Evolutionary conservation across 2,888 invertebrate species (phyloP).

Genomic region (Hyposoter didymator): DNA sequence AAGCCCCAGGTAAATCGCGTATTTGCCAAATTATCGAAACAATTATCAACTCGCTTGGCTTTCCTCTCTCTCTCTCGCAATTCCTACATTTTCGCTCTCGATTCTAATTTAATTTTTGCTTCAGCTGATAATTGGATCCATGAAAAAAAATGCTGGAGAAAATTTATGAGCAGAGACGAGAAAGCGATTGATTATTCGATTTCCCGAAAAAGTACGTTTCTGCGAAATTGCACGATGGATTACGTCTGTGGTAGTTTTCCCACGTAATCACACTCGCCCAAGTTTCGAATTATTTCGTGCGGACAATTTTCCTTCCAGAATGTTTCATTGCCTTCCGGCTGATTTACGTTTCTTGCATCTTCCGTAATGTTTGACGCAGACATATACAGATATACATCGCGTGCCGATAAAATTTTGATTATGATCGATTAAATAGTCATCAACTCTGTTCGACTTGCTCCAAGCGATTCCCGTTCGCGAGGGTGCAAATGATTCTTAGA

Average conservation of each 20-base stretch:
- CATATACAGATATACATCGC: background rate
- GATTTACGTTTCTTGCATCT: conserved; percentile 21
- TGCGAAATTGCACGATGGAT: background rate
- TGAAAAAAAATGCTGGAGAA: background rate
- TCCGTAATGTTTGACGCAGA: conserved; percentile 29
- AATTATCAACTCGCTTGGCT: conserved; percentile 6
- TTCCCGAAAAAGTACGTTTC: conserved; percentile 52
- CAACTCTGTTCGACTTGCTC: conserved; percentile 33
- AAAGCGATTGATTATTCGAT: conserved; percentile 44
- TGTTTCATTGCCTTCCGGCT: conserved; percentile 42
- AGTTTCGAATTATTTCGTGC: too few species aligned
- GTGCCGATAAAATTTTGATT: background rate
- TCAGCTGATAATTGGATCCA: conserved; percentile 16
- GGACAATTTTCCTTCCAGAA: too few species aligned
- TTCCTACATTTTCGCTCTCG: background rate
- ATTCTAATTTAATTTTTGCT: conserved; percentile 40
- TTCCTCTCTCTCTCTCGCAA: conserved; percentile 5
- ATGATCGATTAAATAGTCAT: conserved; percentile 60
- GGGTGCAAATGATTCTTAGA: background rate
- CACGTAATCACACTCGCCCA: too few species aligned
- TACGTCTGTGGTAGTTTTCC: background rate
- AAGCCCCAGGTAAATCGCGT: conserved; percentile 42
- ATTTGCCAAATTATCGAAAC: conserved; percentile 9
- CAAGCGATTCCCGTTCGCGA: conserved; percentile 41
- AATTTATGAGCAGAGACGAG: background rate